Conservation (phyloP, 2,797 vertebrate genomes). For the Anguilla obscura region DNA sequence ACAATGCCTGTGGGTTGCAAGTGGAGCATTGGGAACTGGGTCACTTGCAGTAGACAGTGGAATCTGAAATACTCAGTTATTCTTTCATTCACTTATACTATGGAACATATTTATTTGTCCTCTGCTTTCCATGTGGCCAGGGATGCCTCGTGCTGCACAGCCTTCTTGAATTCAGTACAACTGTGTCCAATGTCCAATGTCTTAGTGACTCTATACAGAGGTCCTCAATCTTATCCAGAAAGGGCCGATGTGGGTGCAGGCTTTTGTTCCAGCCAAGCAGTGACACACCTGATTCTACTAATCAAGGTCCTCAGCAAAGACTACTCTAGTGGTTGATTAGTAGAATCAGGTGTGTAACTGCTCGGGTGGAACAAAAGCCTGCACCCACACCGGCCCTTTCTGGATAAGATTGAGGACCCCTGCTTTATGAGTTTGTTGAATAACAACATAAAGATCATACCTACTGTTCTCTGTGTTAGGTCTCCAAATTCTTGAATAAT, state of each 20-base stretch:
- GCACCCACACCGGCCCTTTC: too few relatives aligned
- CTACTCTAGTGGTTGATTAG: too few relatives aligned
- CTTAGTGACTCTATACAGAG: background rate
- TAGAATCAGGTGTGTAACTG: too few relatives aligned
- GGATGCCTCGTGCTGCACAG: background rate
- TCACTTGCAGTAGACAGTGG: background rate
- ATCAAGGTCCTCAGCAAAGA: too few relatives aligned
- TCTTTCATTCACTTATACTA: background rate
- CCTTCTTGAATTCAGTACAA: background rate
- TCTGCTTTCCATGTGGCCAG: background rate
- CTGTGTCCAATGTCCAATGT: background rate
- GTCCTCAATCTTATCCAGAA: too few relatives aligned
- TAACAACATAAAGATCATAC: background rate
- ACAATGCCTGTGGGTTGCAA: background rate
- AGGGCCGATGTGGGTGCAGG: too few relatives aligned
- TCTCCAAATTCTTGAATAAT: background rate
- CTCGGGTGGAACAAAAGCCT: too few relatives aligned
- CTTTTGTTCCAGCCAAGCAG: too few relatives aligned
- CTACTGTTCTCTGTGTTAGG: background rate
- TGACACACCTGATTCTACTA: too few relatives aligned
- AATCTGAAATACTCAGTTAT: background rate
- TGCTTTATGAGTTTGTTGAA: background rate
- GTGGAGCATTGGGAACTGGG: background rate
- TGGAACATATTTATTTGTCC: background rate
- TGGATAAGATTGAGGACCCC: too few relatives aligned